phyloP scores from a whole-genome alignment of 2,113 vertebrate species.

The Puffinus mauretanicus region DNA sequence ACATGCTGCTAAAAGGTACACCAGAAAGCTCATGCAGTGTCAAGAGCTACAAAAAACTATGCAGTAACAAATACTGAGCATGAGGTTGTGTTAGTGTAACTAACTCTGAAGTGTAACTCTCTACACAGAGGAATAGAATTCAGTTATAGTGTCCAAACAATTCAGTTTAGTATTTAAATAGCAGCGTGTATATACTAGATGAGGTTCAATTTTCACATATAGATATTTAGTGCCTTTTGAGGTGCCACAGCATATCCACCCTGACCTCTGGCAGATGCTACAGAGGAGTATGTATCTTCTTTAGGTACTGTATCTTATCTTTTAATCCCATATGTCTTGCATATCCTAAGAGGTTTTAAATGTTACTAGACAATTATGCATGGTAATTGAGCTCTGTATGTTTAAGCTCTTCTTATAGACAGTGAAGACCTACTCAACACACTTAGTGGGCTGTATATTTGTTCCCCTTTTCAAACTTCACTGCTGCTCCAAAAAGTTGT shows the following conservation, averaged over 20 bases:
- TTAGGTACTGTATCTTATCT: background rate
- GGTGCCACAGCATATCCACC: background rate
- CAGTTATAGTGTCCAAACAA: background rate
- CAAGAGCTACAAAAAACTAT: background rate
- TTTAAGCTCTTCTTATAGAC: background rate
- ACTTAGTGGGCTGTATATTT: background rate
- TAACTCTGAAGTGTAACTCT: background rate
- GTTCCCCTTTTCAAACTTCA: background rate
- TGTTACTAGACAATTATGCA: rapidly evolving
- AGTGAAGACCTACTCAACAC: background rate
- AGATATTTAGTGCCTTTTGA: background rate
- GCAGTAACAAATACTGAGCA: background rate
- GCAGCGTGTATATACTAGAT: background rate
- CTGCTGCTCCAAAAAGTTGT: background rate
- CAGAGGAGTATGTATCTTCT: background rate
- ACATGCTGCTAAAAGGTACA: background rate
- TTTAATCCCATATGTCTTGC: background rate
- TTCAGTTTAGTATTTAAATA: background rate
- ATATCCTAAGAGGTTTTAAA: background rate
- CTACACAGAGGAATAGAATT: background rate
- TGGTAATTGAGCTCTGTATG: background rate
- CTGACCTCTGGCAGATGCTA: background rate
- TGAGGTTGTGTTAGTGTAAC: background rate
- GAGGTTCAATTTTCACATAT: background rate
- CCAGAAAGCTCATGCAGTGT: background rate